Conservation (phyloP, 2,888 invertebrate species). For the Acanthosepion lycidas region DNA sequence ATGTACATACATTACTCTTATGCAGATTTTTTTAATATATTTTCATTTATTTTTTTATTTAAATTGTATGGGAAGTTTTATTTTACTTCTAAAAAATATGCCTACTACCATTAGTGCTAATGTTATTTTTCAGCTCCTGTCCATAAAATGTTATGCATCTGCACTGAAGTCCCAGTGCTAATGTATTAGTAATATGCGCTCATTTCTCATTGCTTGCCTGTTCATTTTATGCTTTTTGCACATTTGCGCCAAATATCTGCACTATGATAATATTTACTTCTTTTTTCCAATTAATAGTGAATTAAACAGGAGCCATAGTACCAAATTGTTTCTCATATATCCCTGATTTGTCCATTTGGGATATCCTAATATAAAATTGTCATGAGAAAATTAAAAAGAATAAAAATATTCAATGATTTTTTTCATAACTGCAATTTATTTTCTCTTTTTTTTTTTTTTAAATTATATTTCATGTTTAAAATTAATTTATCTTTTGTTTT, state of each 20-base stretch:
- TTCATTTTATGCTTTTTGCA: background rate
- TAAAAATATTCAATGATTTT: no score
- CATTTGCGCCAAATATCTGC: background rate
- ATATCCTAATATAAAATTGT: no score
- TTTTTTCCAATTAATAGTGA: background rate
- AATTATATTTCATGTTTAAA: no score
- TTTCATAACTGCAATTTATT: no score
- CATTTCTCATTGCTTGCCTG: constrained; percentile 38
- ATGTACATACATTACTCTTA: background rate
- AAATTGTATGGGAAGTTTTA: background rate
- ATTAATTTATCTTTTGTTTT: no score
- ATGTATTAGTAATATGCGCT: background rate
- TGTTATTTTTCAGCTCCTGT: constrained; percentile 45
- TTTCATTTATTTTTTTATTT: background rate
- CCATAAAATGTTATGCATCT: constrained; percentile 6
- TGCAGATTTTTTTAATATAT: background rate
- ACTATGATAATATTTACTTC: background rate
- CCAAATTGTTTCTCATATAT: no score
- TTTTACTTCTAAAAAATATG: constrained; percentile 39
- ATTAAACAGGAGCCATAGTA: background rate
- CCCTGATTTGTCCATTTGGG: no score
- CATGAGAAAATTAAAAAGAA: no score
- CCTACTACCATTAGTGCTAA: constrained; percentile 25
- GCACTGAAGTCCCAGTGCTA: constrained; percentile 34
- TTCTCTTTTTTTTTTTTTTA: no score